Base-by-base conservation (phyloP, 2,797 vertebrate species). In the Micropoecilia bifurca region DNA sequence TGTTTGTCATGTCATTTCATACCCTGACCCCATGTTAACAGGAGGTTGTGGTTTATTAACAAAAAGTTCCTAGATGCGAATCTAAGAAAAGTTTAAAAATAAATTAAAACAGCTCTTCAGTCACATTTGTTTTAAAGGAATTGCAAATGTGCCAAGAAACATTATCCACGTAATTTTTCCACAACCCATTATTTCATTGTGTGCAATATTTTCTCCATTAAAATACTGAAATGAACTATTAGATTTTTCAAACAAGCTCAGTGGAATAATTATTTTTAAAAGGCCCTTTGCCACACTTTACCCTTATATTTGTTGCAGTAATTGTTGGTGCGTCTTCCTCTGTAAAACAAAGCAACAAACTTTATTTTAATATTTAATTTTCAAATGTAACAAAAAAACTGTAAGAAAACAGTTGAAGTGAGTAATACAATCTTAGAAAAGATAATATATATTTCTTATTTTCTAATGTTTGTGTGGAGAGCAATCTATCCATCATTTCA, bases 381-480 rank as follows among this genome's bases (percentile, higher is more conserved):
- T 61, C n/a, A 57, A 59, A 59, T 14, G n/a, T 14, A 30, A 28
- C 55, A 28, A 59, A 59, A 28, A 28, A 55, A n/a, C 55, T 5
- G 55, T 4, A 55, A 55, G 25, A 57, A 28, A 28, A 28, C 5
- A 28, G n/a, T 14, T 57, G 12, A 33, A 16, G 28, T 30, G n/a
- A 28, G 55, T 30, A 6, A 30, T 59, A 14, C 2, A 30, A 30
- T 30, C 28, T n/a, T 14, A 59, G 55, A 59, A 59, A 59, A 28
- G 55, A n/a, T n/a, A 55, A 25, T 59, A 39, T 63, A 22, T 36
- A 5, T n/a, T 7, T 46, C 20, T 48, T 48, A 22, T 28, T 22
- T 20, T 53, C 7, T 50, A 74, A 72, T n/a, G 41, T 79, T 57
- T 66, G 45, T 77, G 39, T 33, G 46, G 78, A 71, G 41, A 71